A percentile compares a stretch with the other conserved stretches of the same genome.
phyloP scores from a whole-genome alignment of 2,888 invertebrate species.

The Stegana nigrithorax region DNA sequence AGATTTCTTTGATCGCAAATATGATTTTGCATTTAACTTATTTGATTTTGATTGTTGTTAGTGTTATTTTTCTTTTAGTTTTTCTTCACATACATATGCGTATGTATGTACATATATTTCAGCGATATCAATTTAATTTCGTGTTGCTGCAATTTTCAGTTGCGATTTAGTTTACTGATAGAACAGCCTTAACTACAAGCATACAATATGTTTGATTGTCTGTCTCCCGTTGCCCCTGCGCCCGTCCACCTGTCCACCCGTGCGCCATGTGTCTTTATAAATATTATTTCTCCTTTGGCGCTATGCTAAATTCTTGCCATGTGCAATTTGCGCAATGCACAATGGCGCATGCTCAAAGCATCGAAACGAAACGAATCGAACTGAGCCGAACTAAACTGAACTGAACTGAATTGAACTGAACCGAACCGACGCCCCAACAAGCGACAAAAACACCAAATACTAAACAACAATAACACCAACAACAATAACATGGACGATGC shows the following conservation, averaged over 20 bases:
- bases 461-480: too few relatives aligned
- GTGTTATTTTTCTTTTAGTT: background rate
- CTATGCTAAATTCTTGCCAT: too few relatives aligned
- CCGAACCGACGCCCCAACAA: slow-evolving; percentile 1
- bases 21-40: too few relatives aligned
- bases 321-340: slow-evolving; percentile 21
- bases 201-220: too few relatives aligned
- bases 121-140: slow-evolving; percentile 53
- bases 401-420: too few relatives aligned
- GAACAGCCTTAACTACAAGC: slow-evolving; percentile 4
- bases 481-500: too few relatives aligned
- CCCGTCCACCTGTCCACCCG: too few relatives aligned
- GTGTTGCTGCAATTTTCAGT: slow-evolving; percentile 41
- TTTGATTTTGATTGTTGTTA: background rate
- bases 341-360: slow-evolving; percentile 12
- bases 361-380: too few relatives aligned
- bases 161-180: slow-evolving; percentile 39
- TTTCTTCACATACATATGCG: background rate
- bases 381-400: too few relatives aligned
- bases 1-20: slow-evolving; percentile 17
- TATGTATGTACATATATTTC: background rate
- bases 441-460: slow-evolving; percentile 33
- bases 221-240: too few relatives aligned
- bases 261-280: too few relatives aligned
- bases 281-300: too few relatives aligned